phyloP scores from a whole-genome alignment of 2,113 vertebrate genomes.

The Hypanus sabinus region DNA sequence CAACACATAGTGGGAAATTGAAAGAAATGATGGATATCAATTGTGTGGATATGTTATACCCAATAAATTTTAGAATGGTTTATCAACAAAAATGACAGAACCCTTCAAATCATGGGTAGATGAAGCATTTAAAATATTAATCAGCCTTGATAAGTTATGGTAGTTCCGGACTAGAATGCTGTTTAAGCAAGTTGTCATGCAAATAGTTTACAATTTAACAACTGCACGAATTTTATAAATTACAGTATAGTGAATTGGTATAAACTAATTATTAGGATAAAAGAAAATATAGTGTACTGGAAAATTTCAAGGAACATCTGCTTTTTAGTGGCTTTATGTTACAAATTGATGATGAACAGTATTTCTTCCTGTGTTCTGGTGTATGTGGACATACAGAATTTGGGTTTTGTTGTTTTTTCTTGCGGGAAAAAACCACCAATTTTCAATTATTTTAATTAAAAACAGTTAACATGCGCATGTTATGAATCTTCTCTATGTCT shows the following conservation, averaged over 20 bases:
- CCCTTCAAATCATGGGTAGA: neutral
- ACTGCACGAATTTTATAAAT: neutral
- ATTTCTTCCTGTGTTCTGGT: neutral
- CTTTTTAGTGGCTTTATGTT: neutral
- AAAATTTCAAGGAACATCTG: neutral
- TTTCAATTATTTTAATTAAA: neutral
- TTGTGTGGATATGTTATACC: neutral
- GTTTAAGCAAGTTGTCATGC: neutral
- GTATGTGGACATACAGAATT: neutral
- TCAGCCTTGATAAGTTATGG: neutral
- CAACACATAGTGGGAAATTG: neutral
- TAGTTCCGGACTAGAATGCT: neutral
- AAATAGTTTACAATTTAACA: neutral
- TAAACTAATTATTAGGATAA: conserved; percentile 42
- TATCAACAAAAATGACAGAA: neutral
- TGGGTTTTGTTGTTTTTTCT: neutral
- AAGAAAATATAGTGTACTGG: conserved; percentile 8
- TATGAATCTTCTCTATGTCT: neutral
- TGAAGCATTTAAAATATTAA: neutral
- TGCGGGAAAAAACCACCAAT: neutral
- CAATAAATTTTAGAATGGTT: neutral
- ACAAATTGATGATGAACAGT: neutral
- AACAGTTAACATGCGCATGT: neutral
- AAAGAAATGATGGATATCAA: neutral
- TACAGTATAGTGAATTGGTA: neutral